Percentiles rank a stretch among this genome's conserved stretches.
These are phyloP conservation scores for Volucella bombylans DNA, from an alignment of 2,888 invertebrate species.

Conservation along the genomic window DNA sequence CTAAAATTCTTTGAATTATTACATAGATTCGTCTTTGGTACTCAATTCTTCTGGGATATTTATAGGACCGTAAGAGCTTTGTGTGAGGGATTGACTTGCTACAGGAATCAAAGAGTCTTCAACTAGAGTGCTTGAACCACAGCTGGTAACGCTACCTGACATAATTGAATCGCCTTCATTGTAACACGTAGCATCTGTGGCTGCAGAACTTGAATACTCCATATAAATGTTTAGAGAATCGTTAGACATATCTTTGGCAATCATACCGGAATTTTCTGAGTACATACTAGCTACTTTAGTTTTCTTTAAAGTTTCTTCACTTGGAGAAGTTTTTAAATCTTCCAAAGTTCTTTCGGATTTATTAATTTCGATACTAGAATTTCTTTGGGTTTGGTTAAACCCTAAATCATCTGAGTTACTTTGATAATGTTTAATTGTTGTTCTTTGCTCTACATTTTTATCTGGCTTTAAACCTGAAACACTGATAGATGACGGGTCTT, in stretches of 20 bases:
- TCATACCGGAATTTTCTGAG: slow-evolving; percentile 75
- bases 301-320: slow-evolving; percentile 74
- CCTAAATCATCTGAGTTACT: too few species aligned
- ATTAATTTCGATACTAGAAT: too few species aligned
- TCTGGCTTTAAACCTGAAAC: slow-evolving; percentile 35
- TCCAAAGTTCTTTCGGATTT: slow-evolving; percentile 84
- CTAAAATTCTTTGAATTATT: slow-evolving; percentile 38
- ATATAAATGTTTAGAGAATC: slow-evolving; percentile 84
- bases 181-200: slow-evolving; percentile 92
- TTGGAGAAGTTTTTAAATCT: slow-evolving; percentile 85
- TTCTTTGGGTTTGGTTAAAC: too few species aligned
- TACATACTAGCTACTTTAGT: slow-evolving; percentile 76
- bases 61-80: slow-evolving; percentile 12
- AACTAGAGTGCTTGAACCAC: slow-evolving; percentile 92
- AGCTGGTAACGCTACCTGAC: slow-evolving; percentile 93
- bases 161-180: slow-evolving; percentile 92
- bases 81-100: slow-evolving; percentile 60
- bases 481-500: too few species aligned
- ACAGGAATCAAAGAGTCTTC: slow-evolving; percentile 83
- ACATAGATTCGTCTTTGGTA: slow-evolving; percentile 37
- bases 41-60: slow-evolving; percentile 1
- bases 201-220: slow-evolving; percentile 90
- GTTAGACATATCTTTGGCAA: slow-evolving; percentile 81
- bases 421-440: slow-evolving; percentile 81
- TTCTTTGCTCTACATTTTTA: slow-evolving; percentile 27